Base-by-base conservation (phyloP, 2,888 invertebrate genomes). In the Sicus ferrugineus region DNA sequence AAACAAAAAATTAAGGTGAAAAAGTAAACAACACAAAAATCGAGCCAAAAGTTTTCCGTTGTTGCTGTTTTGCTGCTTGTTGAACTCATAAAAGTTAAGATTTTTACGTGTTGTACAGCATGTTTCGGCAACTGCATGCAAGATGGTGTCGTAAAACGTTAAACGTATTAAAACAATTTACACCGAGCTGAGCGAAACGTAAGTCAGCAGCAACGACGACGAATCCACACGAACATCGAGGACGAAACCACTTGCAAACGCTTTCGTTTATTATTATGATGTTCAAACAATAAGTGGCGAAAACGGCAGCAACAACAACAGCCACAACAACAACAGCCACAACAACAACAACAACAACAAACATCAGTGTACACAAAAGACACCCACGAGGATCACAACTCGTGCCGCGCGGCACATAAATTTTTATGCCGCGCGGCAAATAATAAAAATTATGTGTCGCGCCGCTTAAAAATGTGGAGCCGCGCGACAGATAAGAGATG, bases 81-180 rank as follows among this genome's bases (percentile, higher is more conserved):
- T 71, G 70, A 79, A 76, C 76, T 80, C 81, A 78, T 81, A 79
- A 80, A 80, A 80, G 80, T 81, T 79, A 79, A 80, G 77, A 80
- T 81, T 80, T 77, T 75, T 77, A 81, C 82, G 80, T 82, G 82
- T 83, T 75, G 72, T 74, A 73, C 74, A 74, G 69, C 56, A 38
- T 62, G 62, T 56, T 42, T 61, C 30, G 23, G 52, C 62, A 38
- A 61, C 28, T 61, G 42, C 61, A 56, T 50, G 69, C 78, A 79
- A 72, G 70, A 73, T 74, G 74, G 68, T 72, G 73, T 62, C 70
- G 70, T 72, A 61, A 71, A 73, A 59, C 48, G 69, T 46, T 70
- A 76, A 78, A 77, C 77, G 78, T 78, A 82, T 77, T 81, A 80
- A 82, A 84, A 82, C 81, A 80, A 82, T 84, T 83, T 81, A 80